Evolutionary conservation across 2,797 vertebrate species (phyloP), one percentile per base, ranked within the genome.

Genomic region (Crocodylus rhombifer): DNA sequence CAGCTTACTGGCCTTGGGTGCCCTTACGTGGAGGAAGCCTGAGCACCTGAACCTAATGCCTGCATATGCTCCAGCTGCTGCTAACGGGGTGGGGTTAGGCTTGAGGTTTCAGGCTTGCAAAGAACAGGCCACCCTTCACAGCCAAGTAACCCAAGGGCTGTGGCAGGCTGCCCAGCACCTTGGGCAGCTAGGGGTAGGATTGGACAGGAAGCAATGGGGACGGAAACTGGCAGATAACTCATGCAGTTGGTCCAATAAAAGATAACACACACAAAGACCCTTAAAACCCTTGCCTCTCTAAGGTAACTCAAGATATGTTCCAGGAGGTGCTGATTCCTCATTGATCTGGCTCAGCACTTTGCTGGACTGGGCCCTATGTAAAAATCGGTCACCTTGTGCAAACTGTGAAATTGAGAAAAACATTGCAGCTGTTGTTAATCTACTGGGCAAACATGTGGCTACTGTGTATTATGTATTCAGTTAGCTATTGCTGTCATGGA

Each of bases 261-360:
- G 42, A 10, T 51, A 51, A 51, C 42, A 51, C 42, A 10, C 9
- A 10, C 42, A 51, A 51, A 51, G 10, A 51, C 10, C 9, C 9
- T 51, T 9, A 51, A 51, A 51, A 51, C 42, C 42, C 42, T 51
- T 51, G 10, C 42, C 42, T 11, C 42, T 51, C 42, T 51, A 51
- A 51, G 42, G 42, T 51, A 51, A 51, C 42, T 51, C 10, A 10
- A 51, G 42, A 51, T 51, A 51, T 51, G 42, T 51, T 51, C 42
- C 42, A 51, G 42, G 42, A 51, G 76, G 15, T 4, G 26, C 10
- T 23, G 33, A 15, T 36, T 60, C 10, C 2, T 18, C 17, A 13
- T 36, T 16, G 17, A 30, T 5, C 1, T 4, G 1, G 2, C 2
- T 4, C 7, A 2, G 0, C 1, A 3, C 9, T 4, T 2, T 7